Evolutionary conservation across 2,113 vertebrate genomes (phyloP).

Genomic region (Grammomys surdaster): DNA sequence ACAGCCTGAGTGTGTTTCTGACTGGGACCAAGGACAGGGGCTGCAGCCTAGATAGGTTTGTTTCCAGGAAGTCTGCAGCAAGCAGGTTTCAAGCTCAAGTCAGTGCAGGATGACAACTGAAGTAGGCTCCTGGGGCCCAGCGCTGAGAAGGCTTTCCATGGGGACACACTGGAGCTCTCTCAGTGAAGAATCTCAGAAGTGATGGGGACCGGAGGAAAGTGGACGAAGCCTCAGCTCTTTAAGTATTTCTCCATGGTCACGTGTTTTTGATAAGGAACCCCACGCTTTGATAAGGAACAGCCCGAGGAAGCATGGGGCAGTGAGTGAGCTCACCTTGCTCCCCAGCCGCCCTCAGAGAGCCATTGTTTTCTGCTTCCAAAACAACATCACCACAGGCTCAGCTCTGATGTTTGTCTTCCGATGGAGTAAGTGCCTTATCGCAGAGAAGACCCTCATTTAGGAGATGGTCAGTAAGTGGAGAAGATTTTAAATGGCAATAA

Average conservation of each 20-base stretch:
- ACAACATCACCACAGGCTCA: background rate
- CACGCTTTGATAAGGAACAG: constrained; percentile 76
- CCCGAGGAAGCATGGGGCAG: constrained; percentile 9
- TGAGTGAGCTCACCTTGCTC: background rate
- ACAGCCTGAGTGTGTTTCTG: background rate
- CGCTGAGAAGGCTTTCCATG: background rate
- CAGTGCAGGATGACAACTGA: background rate
- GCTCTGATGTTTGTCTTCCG: constrained; percentile 32
- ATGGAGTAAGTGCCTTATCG: constrained; percentile 43
- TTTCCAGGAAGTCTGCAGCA: constrained; percentile 20
- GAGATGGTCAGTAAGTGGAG: constrained; percentile 56
- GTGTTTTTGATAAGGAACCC: constrained; percentile 67
- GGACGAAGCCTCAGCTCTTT: constrained; percentile 43
- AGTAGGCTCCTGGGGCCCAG: background rate
- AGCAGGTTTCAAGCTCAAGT: background rate
- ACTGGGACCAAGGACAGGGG: background rate
- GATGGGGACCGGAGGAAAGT: background rate
- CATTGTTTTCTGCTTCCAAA: constrained; percentile 53
- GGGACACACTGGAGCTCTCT: background rate
- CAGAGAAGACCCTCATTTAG: constrained; percentile 55
- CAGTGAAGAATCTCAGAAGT: background rate
- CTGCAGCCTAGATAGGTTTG: background rate
- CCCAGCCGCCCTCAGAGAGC: constrained; percentile 37
- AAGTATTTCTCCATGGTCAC: constrained; percentile 74
- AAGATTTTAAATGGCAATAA: constrained; percentile 68